Conservation (phyloP, 2,797 vertebrate genomes). For the Hippoglossus hippoglossus region DNA sequence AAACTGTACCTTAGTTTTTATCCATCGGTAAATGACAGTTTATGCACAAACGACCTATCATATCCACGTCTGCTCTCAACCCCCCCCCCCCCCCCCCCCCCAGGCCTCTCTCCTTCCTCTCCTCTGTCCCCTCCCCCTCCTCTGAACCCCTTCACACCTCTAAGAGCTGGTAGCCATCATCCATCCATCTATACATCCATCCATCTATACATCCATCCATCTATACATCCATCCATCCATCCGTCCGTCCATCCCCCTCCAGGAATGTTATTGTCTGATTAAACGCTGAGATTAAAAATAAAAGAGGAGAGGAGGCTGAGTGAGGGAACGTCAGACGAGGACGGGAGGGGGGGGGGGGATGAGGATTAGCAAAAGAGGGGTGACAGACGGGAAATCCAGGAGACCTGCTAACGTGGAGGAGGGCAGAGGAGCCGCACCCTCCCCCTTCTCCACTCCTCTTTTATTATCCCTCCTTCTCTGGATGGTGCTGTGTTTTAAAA, state of each 20-base stretch:
- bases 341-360: conserved; percentile 22
- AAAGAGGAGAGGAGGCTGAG: conserved; percentile 30
- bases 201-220: conserved; percentile 18
- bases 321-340: conserved; percentile 50
- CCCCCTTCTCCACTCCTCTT: conserved; percentile 23
- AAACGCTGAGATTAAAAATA: conserved; percentile 57
- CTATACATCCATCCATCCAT: conserved; percentile 1
- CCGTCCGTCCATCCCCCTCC: conserved; percentile 38
- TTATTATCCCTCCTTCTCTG: conserved; percentile 27
- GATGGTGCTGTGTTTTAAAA: conserved; percentile 12
- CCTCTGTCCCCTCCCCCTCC: conserved; percentile 31
- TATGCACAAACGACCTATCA: neutral
- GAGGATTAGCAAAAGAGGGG: conserved; percentile 73
- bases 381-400: conserved; percentile 71
- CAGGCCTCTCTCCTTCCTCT: neutral
- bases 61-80: conserved; percentile 21
- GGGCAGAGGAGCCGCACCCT: conserved; percentile 24
- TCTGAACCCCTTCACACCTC: conserved; percentile 54
- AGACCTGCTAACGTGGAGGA: conserved; percentile 52
- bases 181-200: conserved; percentile 10
- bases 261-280: conserved; percentile 64
- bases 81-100: conserved; percentile 23
- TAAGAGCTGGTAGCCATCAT: conserved; percentile 23
- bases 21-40: no score
- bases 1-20: no score